Evolutionary conservation across 1,140 invertebrate species (phyloP).

Genomic region (Papilio xuthus): DNA sequence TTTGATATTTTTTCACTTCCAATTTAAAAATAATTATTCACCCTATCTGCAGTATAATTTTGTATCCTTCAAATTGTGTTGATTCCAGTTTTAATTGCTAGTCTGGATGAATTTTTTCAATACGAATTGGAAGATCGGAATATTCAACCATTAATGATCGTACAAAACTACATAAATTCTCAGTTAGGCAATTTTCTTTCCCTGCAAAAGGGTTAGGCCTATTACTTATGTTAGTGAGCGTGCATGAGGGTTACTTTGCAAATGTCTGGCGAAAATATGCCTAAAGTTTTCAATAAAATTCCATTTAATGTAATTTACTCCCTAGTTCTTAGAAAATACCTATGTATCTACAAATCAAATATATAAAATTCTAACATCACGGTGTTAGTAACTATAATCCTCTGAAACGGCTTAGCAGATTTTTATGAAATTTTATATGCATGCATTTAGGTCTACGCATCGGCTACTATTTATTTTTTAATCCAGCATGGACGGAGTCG

Average conservation of each 20-base stretch:
- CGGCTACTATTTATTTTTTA: too few relatives aligned
- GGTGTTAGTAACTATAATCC: too few relatives aligned
- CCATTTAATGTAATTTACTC: background rate
- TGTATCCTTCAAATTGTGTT: background rate
- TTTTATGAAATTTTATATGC: too few relatives aligned
- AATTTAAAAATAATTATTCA: background rate
- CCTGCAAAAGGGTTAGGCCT: too few relatives aligned
- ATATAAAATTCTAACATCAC: too few relatives aligned
- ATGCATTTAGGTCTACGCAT: too few relatives aligned
- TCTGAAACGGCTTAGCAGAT: too few relatives aligned
- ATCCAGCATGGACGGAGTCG: too few relatives aligned
- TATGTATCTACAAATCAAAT: too few relatives aligned
- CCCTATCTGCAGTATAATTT: background rate
- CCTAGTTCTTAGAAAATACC: too few relatives aligned
- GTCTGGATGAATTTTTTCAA: background rate
- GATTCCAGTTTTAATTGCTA: constrained; percentile 4
- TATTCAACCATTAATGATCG: background rate
- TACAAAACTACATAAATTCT: background rate
- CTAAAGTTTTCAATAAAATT: background rate
- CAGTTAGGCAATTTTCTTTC: too few relatives aligned
- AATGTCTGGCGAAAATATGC: background rate
- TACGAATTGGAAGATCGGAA: background rate
- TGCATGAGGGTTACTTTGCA: background rate
- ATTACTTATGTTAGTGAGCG: background rate
- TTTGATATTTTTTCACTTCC: background rate